Evolutionary conservation across 2,888 invertebrate species (phyloP).

Genomic region (Troglohyphantes excavatus): DNA sequence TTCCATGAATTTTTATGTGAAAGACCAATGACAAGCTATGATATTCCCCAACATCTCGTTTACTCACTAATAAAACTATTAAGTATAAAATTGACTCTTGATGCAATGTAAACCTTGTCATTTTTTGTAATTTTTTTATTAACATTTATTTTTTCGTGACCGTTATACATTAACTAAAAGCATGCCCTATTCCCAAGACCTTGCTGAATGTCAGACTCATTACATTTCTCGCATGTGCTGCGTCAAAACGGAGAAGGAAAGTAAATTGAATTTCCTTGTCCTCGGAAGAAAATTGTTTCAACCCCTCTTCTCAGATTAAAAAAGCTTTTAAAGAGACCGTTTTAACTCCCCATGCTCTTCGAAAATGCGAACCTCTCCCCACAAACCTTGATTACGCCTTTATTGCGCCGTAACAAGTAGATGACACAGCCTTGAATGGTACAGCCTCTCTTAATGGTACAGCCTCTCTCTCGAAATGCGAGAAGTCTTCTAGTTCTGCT

Average conservation of each 20-base stretch:
- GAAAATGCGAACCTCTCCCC: conserved; percentile 3
- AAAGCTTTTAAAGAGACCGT: neutral
- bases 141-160: too few relatives aligned
- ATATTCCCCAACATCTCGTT: too few relatives aligned
- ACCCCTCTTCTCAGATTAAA: neutral
- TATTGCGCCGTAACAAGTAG: conserved; percentile 34
- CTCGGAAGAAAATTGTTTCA: conserved; percentile 27
- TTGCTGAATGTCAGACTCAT: conserved; percentile 24
- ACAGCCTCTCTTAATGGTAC: conserved; percentile 15
- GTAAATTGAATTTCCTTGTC: conserved; percentile 44
- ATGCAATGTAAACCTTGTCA: too few relatives aligned
- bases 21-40: too few relatives aligned
- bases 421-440: conserved; percentile 32
- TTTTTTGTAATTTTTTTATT: too few relatives aligned
- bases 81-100: too few relatives aligned
- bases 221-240: neutral
- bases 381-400: conserved; percentile 25
- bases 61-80: too few relatives aligned
- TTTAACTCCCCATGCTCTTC: neutral
- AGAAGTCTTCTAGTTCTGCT: neutral
- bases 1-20: too few relatives aligned
- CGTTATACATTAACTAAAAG: neutral
- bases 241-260: neutral
- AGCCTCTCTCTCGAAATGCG: neutral
- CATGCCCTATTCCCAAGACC: neutral